Percentiles rank a stretch among this genome's conserved stretches.
phyloP scores from a whole-genome alignment of 1,140 invertebrate genomes.

The Leguminivora glycinivorella region DNA sequence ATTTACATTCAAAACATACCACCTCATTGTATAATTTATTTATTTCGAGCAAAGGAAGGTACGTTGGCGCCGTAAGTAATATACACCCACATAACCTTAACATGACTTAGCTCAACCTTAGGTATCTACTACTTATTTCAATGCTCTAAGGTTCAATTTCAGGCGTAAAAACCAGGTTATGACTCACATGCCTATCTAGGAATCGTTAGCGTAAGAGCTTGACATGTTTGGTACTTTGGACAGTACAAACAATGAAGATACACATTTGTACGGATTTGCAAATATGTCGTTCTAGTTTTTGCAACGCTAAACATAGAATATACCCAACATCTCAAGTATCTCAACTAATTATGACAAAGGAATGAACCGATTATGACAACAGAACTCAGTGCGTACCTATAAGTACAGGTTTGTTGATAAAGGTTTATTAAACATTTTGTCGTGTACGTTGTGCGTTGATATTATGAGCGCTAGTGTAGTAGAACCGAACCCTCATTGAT shows the following conservation, averaged over 20 bases:
- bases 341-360: too few species aligned
- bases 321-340: too few species aligned
- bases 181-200: constrained; percentile 10
- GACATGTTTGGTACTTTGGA: background rate
- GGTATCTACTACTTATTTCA: constrained; percentile 5
- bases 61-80: background rate
- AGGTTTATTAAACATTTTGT: too few species aligned
- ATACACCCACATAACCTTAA: background rate
- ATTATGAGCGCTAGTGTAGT: too few species aligned
- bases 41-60: constrained; percentile 10
- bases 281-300: background rate
- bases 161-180: background rate
- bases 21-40: background rate
- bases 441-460: too few species aligned
- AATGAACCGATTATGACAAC: too few species aligned
- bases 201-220: constrained; percentile 25
- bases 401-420: too few species aligned
- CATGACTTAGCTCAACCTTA: background rate
- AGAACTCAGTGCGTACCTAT: too few species aligned
- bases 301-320: constrained; percentile 4
- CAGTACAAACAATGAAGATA: background rate
- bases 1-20: constrained; percentile 2
- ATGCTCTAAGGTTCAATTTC: background rate
- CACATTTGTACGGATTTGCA: background rate
- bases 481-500: too few species aligned